phyloP scores from a whole-genome alignment of 2,888 invertebrate species.

The Dione vanillae region DNA sequence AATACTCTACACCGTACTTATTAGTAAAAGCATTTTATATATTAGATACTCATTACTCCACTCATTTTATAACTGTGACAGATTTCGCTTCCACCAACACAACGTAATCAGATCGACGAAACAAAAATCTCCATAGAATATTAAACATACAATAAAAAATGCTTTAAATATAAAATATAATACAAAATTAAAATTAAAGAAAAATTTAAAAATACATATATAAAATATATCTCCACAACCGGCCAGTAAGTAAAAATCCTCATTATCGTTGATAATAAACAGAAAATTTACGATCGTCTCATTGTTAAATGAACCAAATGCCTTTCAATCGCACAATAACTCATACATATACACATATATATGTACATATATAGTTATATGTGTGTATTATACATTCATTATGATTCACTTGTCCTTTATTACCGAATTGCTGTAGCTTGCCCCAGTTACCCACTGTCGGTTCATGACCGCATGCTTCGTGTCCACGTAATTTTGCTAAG shows the following conservation, averaged over 20 bases:
- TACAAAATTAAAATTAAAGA: constrained; percentile 14
- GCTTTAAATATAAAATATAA: constrained; percentile 4
- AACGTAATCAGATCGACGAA: not conserved
- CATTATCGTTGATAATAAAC: constrained; percentile 13
- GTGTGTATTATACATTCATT: constrained; percentile 21
- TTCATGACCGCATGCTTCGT: constrained; percentile 28
- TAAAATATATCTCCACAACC: not conserved
- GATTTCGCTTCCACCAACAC: too few species aligned
- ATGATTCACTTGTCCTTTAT: constrained; percentile 32
- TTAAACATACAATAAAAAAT: too few species aligned
- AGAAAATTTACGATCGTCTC: constrained; percentile 7
- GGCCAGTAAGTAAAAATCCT: constrained; percentile 4
- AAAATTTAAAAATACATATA: constrained; percentile 1
- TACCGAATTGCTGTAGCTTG: constrained; percentile 32
- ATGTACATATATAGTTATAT: not conserved
- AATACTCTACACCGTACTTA: too few species aligned
- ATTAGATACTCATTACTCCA: too few species aligned
- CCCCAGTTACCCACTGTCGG: constrained; percentile 36
- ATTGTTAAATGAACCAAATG: constrained; percentile 26
- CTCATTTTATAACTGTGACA: too few species aligned
- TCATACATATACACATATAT: not conserved
- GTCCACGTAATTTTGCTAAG: constrained; percentile 4
- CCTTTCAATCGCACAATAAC: constrained; percentile 19
- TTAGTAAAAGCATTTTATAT: too few species aligned
- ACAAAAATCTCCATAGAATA: not conserved